phyloP scores from a whole-genome alignment of 1,140 invertebrate species.

The Drosophila quadrilineata region DNA sequence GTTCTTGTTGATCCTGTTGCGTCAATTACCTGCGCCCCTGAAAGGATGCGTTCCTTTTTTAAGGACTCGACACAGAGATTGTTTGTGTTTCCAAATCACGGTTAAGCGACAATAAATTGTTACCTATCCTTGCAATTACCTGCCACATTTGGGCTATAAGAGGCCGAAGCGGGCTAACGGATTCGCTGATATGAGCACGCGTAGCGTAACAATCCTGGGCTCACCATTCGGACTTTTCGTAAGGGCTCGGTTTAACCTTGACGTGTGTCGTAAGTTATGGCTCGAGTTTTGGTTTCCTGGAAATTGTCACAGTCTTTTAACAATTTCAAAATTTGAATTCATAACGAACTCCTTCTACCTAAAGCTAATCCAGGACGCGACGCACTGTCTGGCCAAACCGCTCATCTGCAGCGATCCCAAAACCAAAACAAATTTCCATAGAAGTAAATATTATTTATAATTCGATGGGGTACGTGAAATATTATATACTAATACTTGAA shows the following conservation, averaged over 20 bases:
- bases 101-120: constrained; percentile 72
- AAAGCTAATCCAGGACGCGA: constrained; percentile 25
- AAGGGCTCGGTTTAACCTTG: too few species aligned
- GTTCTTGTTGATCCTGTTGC: too few species aligned
- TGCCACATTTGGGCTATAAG: constrained; percentile 52
- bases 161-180: constrained; percentile 30
- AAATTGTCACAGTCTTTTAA: constrained; percentile 11
- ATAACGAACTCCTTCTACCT: neutral
- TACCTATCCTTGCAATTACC: constrained; percentile 56
- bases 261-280: constrained; percentile 57
- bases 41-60: constrained; percentile 5
- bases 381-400: constrained; percentile 46
- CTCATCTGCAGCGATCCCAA: constrained; percentile 42
- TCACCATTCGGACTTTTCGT: too few species aligned
- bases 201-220: neutral
- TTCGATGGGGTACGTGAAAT: too few species aligned
- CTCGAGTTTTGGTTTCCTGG: neutral
- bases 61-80: constrained; percentile 1
- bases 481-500: constrained; percentile 54
- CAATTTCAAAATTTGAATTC: neutral
- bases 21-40: constrained; percentile 24
- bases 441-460: constrained; percentile 46
- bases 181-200: constrained; percentile 24
- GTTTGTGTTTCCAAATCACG: constrained; percentile 43
- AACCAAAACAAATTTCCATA: constrained; percentile 46